Percentiles rank a stretch among this genome's conserved stretches.
phyloP scores from a whole-genome alignment of 2,888 invertebrate genomes.

The Eristalinus sepulchralis region DNA sequence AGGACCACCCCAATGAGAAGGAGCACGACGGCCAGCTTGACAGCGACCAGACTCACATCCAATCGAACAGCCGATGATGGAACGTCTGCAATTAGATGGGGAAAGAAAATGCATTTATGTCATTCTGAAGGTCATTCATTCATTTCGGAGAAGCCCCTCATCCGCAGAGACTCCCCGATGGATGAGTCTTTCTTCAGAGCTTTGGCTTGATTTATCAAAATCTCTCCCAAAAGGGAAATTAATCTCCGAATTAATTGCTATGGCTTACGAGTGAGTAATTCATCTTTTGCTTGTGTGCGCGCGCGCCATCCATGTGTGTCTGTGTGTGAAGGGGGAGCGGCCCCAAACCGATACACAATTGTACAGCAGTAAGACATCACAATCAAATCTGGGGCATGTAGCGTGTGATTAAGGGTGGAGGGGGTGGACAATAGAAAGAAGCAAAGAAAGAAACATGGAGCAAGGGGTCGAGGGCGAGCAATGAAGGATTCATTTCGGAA shows the following conservation, averaged over 20 bases:
- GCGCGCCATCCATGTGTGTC: not conserved
- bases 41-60: slow-evolving; percentile 34
- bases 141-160: slow-evolving; percentile 9
- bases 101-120: slow-evolving; percentile 51
- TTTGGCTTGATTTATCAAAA: slow-evolving; percentile 67
- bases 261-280: slow-evolving; percentile 68
- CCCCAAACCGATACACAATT: slow-evolving; percentile 37
- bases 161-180: not conserved
- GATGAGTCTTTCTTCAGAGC: slow-evolving; percentile 31
- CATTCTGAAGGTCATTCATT: slow-evolving; percentile 45
- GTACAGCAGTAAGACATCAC: slow-evolving; percentile 56
- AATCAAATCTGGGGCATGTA: slow-evolving; percentile 38
- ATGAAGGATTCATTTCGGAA: slow-evolving; percentile 54
- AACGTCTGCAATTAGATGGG: slow-evolving; percentile 48
- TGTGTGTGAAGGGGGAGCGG: not conserved
- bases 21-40: slow-evolving; percentile 50
- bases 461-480: slow-evolving; percentile 24
- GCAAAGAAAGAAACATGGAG: not conserved
- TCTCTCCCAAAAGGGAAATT: slow-evolving; percentile 77
- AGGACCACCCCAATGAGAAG: slow-evolving; percentile 45
- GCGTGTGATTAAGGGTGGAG: slow-evolving; percentile 54
- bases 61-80: slow-evolving; percentile 54
- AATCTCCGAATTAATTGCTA: slow-evolving; percentile 78
- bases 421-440: not conserved
- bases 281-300: slow-evolving; percentile 40